Conservation (phyloP, 2,888 invertebrate species). For the Mactromeris polynyma region DNA sequence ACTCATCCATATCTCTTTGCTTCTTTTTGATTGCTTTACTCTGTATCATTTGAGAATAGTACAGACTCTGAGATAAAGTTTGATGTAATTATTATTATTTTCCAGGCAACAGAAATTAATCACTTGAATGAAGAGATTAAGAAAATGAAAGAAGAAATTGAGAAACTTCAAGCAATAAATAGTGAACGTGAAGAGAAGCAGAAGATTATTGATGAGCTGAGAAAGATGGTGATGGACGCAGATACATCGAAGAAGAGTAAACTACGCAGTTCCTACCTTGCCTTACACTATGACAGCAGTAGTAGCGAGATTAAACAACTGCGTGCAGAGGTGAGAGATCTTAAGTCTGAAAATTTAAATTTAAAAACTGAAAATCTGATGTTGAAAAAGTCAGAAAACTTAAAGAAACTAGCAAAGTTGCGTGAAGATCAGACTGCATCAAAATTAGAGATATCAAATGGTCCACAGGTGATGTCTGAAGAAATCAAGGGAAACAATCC, state of each 20-base stretch:
- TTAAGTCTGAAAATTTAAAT: conserved; percentile 63
- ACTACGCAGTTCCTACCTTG: conserved; percentile 57
- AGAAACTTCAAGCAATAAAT: conserved; percentile 53
- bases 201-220: conserved; percentile 67
- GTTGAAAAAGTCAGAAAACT: conserved; percentile 67
- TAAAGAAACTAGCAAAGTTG: conserved; percentile 64
- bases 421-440: conserved; percentile 51
- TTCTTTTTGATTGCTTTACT: too few species aligned
- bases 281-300: conserved; percentile 58
- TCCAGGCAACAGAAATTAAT: conserved; percentile 61
- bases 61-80: too few species aligned
- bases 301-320: conserved; percentile 62
- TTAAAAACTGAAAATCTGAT: conserved; percentile 64
- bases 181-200: conserved; percentile 68
- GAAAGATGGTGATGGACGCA: conserved; percentile 68
- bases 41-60: too few species aligned
- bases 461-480: conserved; percentile 28
- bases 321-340: conserved; percentile 54
- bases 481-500: conserved; percentile 26
- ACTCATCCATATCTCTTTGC: too few species aligned
- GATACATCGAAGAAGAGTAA: conserved; percentile 65
- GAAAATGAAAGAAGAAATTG: conserved; percentile 64
- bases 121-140: conserved; percentile 62
- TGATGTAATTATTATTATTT: not conserved
- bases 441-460: conserved; percentile 27